A percentile compares a stretch with the other conserved stretches of the same genome.
phyloP scores from a whole-genome alignment of 2,888 invertebrate genomes.

The Ectropis crepuscularia region DNA sequence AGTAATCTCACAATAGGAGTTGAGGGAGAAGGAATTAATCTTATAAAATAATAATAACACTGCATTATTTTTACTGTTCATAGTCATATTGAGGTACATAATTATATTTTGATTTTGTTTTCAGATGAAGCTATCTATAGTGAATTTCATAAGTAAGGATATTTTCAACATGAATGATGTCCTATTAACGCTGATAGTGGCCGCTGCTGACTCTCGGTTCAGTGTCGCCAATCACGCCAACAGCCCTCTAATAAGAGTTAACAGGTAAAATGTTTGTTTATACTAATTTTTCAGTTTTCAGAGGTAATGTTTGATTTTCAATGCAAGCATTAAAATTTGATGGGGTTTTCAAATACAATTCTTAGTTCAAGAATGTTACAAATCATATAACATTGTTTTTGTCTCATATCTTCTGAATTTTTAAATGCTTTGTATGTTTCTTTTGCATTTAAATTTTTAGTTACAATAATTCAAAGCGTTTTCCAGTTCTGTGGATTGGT shows the following conservation, averaged over 20 bases:
- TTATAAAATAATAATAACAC: no score
- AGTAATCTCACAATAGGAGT: no score
- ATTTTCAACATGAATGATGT: constrained; percentile 90
- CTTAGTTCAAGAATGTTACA: no score
- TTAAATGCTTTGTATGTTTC: not conserved
- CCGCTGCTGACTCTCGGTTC: constrained; percentile 94
- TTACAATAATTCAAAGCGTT: constrained; percentile 6
- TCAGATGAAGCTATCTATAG: constrained; percentile 81
- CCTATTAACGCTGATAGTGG: constrained; percentile 91
- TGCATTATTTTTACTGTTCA: not conserved
- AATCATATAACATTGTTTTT: no score
- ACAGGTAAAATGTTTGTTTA: constrained; percentile 75
- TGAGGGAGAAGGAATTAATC: no score
- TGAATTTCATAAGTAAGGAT: constrained; percentile 92
- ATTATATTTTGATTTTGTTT: constrained; percentile 34
- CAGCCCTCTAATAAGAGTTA: constrained; percentile 91
- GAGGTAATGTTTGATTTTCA: no score
- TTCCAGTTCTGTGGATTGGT: constrained; percentile 91
- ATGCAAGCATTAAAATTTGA: no score
- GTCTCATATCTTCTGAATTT: not conserved
- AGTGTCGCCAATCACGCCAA: constrained; percentile 95
- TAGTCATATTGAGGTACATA: not conserved
- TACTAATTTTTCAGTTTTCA: no score
- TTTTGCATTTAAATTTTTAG: constrained; percentile 2
- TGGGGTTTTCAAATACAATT: no score